Conservation (phyloP, 2,888 invertebrate genomes). For the Coleophora flavipennella region DNA sequence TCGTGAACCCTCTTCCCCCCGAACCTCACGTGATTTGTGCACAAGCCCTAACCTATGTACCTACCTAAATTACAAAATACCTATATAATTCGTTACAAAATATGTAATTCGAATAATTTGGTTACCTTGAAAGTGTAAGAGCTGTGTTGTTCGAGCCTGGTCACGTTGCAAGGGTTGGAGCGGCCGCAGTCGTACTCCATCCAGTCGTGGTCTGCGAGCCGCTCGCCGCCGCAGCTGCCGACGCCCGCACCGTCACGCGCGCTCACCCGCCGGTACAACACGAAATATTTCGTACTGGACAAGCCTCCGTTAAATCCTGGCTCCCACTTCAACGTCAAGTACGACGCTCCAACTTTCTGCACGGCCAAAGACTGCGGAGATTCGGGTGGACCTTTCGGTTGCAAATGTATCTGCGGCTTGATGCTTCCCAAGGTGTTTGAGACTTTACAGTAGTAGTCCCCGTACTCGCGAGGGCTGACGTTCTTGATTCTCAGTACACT, state of each 20-base stretch:
- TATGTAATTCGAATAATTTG: too few relatives aligned
- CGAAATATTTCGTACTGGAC: slow-evolving; percentile 88
- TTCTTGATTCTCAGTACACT: slow-evolving; percentile 82
- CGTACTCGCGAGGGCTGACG: slow-evolving; percentile 87
- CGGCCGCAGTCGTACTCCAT: slow-evolving; percentile 89
- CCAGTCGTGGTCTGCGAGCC: slow-evolving; percentile 76
- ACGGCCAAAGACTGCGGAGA: slow-evolving; percentile 81
- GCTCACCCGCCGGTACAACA: slow-evolving; percentile 83
- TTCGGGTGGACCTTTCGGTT: slow-evolving; percentile 91
- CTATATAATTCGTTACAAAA: too few relatives aligned
- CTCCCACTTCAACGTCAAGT: slow-evolving; percentile 87
- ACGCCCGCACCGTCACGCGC: slow-evolving; percentile 54
- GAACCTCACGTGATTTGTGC: too few relatives aligned
- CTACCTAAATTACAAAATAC: too few relatives aligned
- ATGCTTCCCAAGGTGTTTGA: slow-evolving; percentile 86
- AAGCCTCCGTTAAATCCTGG: slow-evolving; percentile 93
- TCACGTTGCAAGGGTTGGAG: slow-evolving; percentile 90
- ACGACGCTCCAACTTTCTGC: slow-evolving; percentile 83
- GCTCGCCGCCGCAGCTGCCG: slow-evolving; percentile 65
- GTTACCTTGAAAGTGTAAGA: slow-evolving; percentile 90
- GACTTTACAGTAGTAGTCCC: slow-evolving; percentile 92
- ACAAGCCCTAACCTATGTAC: too few relatives aligned
- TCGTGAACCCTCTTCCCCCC: too few relatives aligned
- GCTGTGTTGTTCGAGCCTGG: slow-evolving; percentile 88
- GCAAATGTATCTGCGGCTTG: slow-evolving; percentile 82